These are phyloP conservation scores for Nemopilema nomurai DNA, from an alignment of 30 jellyfish, hydroid and myxozoan genomes.

Conservation along the genomic window DNA sequence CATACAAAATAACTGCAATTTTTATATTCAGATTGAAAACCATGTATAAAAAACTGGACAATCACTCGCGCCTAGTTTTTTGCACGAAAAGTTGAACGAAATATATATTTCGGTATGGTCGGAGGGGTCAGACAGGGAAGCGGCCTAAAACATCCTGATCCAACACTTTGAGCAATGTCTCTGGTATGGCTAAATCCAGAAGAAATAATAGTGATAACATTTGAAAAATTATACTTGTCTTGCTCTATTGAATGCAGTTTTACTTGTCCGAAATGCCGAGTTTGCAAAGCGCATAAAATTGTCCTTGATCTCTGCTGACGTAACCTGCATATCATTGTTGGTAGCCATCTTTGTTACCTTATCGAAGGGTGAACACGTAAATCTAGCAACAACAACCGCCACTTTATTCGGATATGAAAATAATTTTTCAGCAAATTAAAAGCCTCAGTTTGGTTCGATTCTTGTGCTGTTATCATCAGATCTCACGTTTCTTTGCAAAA, in stretches of 20 bases:
- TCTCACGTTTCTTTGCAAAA: too few species aligned
- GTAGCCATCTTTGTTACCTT: conserved; percentile 71
- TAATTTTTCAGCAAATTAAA: too few species aligned
- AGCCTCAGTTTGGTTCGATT: too few species aligned
- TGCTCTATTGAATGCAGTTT: conserved; percentile 90
- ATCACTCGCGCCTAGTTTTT: too few species aligned
- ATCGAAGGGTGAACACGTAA: not conserved
- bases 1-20: too few species aligned
- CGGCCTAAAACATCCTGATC: not conserved
- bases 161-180: not conserved
- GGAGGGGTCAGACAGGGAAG: too few species aligned
- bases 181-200: not conserved
- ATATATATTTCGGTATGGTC: too few species aligned
- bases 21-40: too few species aligned
- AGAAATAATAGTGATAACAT: too few species aligned
- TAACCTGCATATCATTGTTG: conserved; percentile 54
- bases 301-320: conserved; percentile 77
- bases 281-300: conserved; percentile 82
- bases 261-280: conserved; percentile 84
- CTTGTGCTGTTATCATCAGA: too few species aligned
- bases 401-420: not conserved
- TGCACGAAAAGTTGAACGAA: too few species aligned
- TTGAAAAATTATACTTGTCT: conserved; percentile 70
- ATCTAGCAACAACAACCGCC: not conserved
- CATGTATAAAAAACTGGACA: too few species aligned